Evolutionary conservation across 2,888 invertebrate species (phyloP).

Genomic region (Glyphotaelius pellucidus): DNA sequence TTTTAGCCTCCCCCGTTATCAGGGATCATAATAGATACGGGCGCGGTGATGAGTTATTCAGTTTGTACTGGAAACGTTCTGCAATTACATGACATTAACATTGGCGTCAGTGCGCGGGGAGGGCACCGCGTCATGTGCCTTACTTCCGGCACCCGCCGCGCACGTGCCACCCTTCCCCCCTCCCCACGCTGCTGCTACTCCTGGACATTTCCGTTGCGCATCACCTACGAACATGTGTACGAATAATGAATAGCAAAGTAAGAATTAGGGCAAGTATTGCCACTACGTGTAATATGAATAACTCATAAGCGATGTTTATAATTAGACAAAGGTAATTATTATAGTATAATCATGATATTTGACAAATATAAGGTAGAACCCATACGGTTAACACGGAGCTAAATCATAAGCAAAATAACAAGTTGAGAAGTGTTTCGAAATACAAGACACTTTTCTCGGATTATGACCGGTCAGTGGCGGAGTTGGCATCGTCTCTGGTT

Average conservation of each 20-base stretch:
- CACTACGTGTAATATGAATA: background rate
- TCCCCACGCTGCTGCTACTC: slow-evolving; percentile 27
- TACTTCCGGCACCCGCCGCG: slow-evolving; percentile 53
- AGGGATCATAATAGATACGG: slow-evolving; percentile 58
- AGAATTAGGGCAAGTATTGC: background rate
- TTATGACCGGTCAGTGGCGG: too few species aligned
- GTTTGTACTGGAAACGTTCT: slow-evolving; percentile 51
- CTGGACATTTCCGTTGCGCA: slow-evolving; percentile 29
- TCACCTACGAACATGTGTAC: slow-evolving; percentile 5
- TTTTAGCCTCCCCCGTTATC: slow-evolving; percentile 43
- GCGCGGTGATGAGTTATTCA: slow-evolving; percentile 61
- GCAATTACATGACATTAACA: slow-evolving; percentile 64
- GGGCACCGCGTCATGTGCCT: slow-evolving; percentile 53
- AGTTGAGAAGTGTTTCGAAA: too few species aligned
- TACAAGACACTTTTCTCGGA: too few species aligned
- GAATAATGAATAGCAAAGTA: background rate
- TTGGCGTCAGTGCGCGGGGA: slow-evolving; percentile 52
- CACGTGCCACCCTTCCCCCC: slow-evolving; percentile 42
- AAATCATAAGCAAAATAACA: too few species aligned
- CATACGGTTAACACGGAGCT: too few species aligned
- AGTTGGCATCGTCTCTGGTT: too few species aligned
- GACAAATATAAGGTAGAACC: background rate
- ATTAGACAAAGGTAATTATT: background rate
- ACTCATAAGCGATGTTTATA: background rate
- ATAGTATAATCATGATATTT: too few species aligned